Percentiles rank a stretch among this genome's conserved stretches.
phyloP scores from a whole-genome alignment of 2,888 invertebrate genomes.

The Clitarchus hookeri region DNA sequence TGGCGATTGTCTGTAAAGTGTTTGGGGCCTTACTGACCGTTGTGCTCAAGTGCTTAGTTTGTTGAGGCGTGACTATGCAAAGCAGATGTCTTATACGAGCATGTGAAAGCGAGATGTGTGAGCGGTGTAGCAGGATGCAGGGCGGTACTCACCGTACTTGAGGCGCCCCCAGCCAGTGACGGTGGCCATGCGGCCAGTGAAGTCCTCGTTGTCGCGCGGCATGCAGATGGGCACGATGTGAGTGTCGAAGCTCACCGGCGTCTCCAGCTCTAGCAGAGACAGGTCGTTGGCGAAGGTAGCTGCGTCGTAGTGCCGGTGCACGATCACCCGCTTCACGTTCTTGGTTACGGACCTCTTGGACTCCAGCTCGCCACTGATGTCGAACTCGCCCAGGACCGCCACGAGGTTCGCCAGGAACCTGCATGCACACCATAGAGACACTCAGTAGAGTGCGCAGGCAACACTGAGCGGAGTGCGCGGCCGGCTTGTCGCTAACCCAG shows the following conservation, averaged over 20 bases:
- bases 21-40: too few species aligned
- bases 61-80: too few species aligned
- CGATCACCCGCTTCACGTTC: slow-evolving; percentile 85
- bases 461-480: too few species aligned
- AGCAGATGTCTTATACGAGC: too few species aligned
- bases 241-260: slow-evolving; percentile 79
- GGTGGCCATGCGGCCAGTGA: slow-evolving; percentile 83
- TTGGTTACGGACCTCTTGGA: slow-evolving; percentile 75
- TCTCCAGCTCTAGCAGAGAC: slow-evolving; percentile 82
- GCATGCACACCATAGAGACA: slow-evolving; percentile 40
- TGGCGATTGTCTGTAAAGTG: too few species aligned
- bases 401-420: slow-evolving; percentile 87
- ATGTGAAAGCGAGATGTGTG: too few species aligned
- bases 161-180: slow-evolving; percentile 93
- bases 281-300: slow-evolving; percentile 92
- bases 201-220: slow-evolving; percentile 76
- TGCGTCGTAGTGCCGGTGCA: slow-evolving; percentile 86
- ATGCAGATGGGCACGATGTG: slow-evolving; percentile 94
- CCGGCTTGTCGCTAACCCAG: too few species aligned
- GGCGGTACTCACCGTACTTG: slow-evolving; percentile 70
- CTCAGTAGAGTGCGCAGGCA: too few species aligned
- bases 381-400: slow-evolving; percentile 89
- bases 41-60: too few species aligned
- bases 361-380: slow-evolving; percentile 84
- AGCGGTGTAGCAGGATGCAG: not conserved